A percentile compares a stretch with the other conserved stretches of the same genome.
Conservation (phyloP, 35 echinoderm and acorn worm species). For the Ptychodera flava region DNA sequence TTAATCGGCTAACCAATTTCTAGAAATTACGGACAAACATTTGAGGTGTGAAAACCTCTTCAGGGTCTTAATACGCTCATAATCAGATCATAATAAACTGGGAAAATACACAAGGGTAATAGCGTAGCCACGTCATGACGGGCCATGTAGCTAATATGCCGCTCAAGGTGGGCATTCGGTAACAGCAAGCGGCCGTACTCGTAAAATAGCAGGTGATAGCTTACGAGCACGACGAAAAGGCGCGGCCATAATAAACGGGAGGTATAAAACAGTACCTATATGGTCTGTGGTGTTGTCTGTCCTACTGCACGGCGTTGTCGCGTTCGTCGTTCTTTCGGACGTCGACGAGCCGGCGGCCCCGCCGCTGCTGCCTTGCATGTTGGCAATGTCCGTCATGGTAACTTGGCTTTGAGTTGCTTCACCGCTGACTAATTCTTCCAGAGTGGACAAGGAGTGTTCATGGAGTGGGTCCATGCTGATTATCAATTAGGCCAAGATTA, state of each 20-base stretch:
- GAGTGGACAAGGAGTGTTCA: not conserved
- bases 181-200: no score
- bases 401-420: not conserved
- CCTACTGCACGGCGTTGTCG: not conserved
- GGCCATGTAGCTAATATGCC: no score
- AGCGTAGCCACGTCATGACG: no score
- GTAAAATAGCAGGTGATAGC: no score
- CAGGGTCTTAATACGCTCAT: no score
- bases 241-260: no score
- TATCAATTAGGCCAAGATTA: not conserved
- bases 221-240: not conserved
- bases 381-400: not conserved
- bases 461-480: not conserved
- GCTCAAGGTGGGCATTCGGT: no score
- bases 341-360: not conserved
- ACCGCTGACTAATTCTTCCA: not conserved
- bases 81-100: no score
- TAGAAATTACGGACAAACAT: no score
- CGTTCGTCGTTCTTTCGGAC: not conserved
- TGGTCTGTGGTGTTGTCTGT: not conserved
- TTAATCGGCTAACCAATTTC: no score
- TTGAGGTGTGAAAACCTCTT: no score
- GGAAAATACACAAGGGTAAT: no score
- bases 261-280: not conserved
- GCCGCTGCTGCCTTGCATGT: not conserved